Percentiles rank a stretch among this genome's conserved stretches.
phyloP scores from a whole-genome alignment of 2,113 vertebrate genomes.

The Mustela nigripes region DNA sequence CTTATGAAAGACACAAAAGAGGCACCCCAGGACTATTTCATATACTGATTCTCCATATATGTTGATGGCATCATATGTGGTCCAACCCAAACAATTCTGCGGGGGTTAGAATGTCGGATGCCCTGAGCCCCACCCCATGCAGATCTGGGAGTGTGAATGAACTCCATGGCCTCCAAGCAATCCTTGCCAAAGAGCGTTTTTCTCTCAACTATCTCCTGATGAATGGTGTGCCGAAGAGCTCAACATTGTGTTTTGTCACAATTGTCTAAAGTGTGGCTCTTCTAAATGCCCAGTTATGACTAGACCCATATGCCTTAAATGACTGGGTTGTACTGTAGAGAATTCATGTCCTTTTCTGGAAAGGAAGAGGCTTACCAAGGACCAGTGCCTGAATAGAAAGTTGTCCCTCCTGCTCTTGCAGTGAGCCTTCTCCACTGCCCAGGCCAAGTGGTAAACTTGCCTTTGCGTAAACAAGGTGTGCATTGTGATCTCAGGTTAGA shows the following conservation, averaged over 20 bases:
- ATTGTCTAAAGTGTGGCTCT: conserved; percentile 29
- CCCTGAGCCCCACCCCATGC: neutral
- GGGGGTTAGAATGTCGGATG: neutral
- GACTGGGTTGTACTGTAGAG: neutral
- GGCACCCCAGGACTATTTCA: neutral
- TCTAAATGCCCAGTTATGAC: neutral
- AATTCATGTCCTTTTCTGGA: conserved; percentile 9
- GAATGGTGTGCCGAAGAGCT: neutral
- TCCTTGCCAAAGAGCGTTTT: neutral
- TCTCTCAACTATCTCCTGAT: neutral
- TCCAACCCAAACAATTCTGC: neutral
- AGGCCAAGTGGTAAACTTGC: neutral
- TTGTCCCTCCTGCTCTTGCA: neutral
- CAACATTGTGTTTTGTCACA: conserved; percentile 25
- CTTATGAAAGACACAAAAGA: neutral
- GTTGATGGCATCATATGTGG: neutral
- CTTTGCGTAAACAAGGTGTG: conserved; percentile 32
- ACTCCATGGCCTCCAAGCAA: neutral
- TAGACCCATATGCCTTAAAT: neutral
- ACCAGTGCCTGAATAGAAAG: neutral
- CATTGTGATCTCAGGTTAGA: neutral
- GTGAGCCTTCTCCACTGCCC: neutral
- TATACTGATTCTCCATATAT: neutral
- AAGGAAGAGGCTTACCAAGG: conserved; percentile 21
- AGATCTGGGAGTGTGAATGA: neutral